Conservation (phyloP, 2,888 invertebrate species). For the Scaptomyza cyrtandrae region DNA sequence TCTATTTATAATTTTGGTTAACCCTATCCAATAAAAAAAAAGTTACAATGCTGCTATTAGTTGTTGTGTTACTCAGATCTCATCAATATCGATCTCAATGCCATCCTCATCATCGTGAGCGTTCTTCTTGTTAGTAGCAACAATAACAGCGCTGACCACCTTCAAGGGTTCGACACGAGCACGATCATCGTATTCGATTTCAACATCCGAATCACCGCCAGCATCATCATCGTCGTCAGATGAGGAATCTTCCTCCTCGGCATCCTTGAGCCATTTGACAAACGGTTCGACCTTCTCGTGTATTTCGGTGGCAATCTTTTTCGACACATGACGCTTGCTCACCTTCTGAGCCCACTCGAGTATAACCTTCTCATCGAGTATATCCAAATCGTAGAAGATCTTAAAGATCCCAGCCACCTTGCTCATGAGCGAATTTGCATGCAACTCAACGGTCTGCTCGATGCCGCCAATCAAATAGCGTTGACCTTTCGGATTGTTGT, state of each 20-base stretch:
- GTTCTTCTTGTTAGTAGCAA: slow-evolving; percentile 83
- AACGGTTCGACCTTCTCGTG: slow-evolving; percentile 96
- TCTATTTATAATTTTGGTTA: slow-evolving; percentile 12
- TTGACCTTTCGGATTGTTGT: slow-evolving; percentile 93
- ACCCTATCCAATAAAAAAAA: slow-evolving; percentile 19
- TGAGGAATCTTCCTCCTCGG: slow-evolving; percentile 96
- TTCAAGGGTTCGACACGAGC: slow-evolving; percentile 91
- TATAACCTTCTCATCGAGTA: slow-evolving; percentile 96
- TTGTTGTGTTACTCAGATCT: slow-evolving; percentile 88
- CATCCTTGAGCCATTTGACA: slow-evolving; percentile 98
- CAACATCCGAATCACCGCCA: slow-evolving; percentile 87
- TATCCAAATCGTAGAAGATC: slow-evolving; percentile 96
- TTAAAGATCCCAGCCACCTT: slow-evolving; percentile 96
- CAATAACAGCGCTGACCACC: slow-evolving; percentile 85
- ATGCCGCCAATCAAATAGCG: slow-evolving; percentile 97
- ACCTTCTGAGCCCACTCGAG: slow-evolving; percentile 98
- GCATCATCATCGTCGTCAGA: slow-evolving; percentile 87
- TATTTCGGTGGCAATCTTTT: slow-evolving; percentile 96
- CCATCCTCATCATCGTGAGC: slow-evolving; percentile 89
- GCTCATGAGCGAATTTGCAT: slow-evolving; percentile 91
- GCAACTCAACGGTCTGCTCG: slow-evolving; percentile 94
- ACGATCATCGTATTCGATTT: slow-evolving; percentile 95
- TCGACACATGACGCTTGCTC: slow-evolving; percentile 96
- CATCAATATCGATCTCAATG: slow-evolving; percentile 96
- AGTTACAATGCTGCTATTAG: not conserved